Base-by-base conservation (phyloP, 2,888 invertebrate species). In the Cryptocephalus primarius region DNA sequence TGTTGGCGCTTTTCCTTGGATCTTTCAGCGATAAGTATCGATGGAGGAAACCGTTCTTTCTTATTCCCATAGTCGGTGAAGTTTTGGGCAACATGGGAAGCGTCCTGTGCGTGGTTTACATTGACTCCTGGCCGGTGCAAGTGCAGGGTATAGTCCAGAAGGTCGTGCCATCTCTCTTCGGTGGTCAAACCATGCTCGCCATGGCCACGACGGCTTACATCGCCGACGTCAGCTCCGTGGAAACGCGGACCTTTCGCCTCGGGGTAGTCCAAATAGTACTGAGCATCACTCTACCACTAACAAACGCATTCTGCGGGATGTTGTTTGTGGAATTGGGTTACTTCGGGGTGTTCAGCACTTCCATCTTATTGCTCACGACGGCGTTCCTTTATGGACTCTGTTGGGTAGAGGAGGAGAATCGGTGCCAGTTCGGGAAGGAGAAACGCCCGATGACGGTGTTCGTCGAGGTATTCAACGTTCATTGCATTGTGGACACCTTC, bases 221-320 rank as follows among this genome's bases (percentile, higher is more conserved):
- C 31, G 68, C 69, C 4, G 70, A 70, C 52, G 59, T 68, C 4
- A 70, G 79, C 40, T 70, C 76, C 1, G 49, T 75, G 11, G 75
- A 79, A 55, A 72, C 75, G 50, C 71, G 81, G 36, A 81, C 81
- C 1, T 72, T 80, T 45, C 69, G 80, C 56, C 71, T 81, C 42
- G 81, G 80, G 14, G 60, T 79, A 11, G 71, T 79, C n/a, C 67
- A 68, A 51, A 64, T 66, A 36, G 60, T 65, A 13, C 51, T 66
- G 14, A 66, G 61, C 45, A 47, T 65, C 32, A 59, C 55, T 39
- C 46, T 52, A 6, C 61, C 65, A 4, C 49, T 62, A 11, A 63
- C 59, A 9, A 64, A 64, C 42, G 56, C 60, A 4, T 54, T 68
- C 11, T 64, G 66, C 51, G 69, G 64, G 4, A 51, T 63, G 39